Evolutionary conservation across 2,888 invertebrate genomes (phyloP).

Genomic region (Dryobotodes eremita): DNA sequence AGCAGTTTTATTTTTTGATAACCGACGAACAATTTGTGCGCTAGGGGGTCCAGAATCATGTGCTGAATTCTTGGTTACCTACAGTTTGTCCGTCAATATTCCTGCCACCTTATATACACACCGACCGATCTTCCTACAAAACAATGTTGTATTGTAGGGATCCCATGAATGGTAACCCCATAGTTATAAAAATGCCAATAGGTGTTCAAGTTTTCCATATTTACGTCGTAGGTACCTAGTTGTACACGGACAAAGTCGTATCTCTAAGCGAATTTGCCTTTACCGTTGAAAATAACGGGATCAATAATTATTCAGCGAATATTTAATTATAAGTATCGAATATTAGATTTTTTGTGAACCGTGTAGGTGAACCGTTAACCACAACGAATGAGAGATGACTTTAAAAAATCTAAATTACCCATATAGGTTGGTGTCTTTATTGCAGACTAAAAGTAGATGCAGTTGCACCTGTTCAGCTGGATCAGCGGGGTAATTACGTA

Average conservation of each 20-base stretch:
- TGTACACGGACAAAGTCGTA: neutral
- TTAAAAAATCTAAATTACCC: neutral
- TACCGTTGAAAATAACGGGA: conserved; percentile 4
- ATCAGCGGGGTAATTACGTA: too few species aligned
- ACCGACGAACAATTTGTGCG: too few species aligned
- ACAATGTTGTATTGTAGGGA: neutral
- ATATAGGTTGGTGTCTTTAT: neutral
- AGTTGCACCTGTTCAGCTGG: neutral
- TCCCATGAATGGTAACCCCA: neutral
- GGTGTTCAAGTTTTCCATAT: neutral
- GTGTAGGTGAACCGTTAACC: neutral
- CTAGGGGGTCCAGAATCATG: too few species aligned
- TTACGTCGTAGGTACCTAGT: neutral
- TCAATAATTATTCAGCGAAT: neutral
- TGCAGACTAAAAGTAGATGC: neutral
- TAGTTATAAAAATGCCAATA: neutral
- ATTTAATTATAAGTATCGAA: neutral
- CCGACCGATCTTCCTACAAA: neutral
- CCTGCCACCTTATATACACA: neutral
- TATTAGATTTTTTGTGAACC: neutral
- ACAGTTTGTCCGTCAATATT: too few species aligned
- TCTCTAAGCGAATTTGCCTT: neutral
- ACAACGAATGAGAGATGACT: too few species aligned
- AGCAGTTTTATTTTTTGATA: too few species aligned
- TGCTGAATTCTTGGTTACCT: too few species aligned